phyloP scores from a whole-genome alignment of 2,888 invertebrate species.

The Vanessa cardui region DNA sequence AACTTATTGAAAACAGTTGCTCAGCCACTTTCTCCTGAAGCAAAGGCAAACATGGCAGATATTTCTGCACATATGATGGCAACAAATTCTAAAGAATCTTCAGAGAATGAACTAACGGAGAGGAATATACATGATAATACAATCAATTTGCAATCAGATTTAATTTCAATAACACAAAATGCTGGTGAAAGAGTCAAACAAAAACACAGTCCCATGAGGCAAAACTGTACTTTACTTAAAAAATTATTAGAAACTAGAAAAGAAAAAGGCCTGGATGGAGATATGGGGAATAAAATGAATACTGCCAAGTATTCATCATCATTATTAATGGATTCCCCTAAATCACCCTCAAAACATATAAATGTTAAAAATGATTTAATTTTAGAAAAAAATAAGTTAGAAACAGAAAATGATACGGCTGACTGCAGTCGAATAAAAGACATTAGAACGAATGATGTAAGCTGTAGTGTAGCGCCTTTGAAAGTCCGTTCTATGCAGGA shows the following conservation, averaged over 20 bases:
- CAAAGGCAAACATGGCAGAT: constrained; percentile 13
- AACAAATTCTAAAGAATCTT: constrained; percentile 13
- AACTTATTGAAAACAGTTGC: constrained; percentile 12
- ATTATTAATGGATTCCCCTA: constrained; percentile 23
- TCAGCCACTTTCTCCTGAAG: constrained; percentile 17
- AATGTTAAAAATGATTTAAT: constrained; percentile 31
- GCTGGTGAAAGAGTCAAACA: constrained; percentile 32
- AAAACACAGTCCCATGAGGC: constrained; percentile 41
- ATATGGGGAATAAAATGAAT: constrained; percentile 48
- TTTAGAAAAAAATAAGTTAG: constrained; percentile 31
- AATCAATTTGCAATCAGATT: constrained; percentile 26
- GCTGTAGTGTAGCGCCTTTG: constrained; percentile 37
- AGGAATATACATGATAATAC: constrained; percentile 16
- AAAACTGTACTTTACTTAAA: constrained; percentile 74
- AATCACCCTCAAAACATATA: constrained; percentile 29
- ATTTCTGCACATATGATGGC: constrained; percentile 3
- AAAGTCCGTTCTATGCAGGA: constrained; percentile 55
- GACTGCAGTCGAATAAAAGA: constrained; percentile 43
- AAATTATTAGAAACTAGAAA: constrained; percentile 70
- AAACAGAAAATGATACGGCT: constrained; percentile 35
- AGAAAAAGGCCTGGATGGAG: constrained; percentile 55
- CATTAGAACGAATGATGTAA: constrained; percentile 34
- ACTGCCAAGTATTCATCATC: constrained; percentile 49
- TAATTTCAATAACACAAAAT: constrained; percentile 23
- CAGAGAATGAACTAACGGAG: constrained; percentile 22